Conservation (phyloP, 2,888 invertebrate genomes). For the Sisyra nigra region DNA sequence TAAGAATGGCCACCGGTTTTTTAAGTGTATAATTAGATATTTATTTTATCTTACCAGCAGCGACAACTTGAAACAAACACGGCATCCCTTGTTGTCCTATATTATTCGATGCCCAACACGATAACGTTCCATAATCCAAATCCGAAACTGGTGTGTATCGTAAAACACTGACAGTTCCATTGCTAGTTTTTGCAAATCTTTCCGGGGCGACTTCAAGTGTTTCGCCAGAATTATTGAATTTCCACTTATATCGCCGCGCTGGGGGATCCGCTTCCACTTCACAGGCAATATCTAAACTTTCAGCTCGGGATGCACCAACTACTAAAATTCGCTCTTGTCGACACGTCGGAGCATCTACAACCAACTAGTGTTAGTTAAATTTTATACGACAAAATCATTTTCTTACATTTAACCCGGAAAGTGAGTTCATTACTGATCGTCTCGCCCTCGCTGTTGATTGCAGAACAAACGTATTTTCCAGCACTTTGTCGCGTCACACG, state of each 20-base stretch:
- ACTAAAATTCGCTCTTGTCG: slow-evolving; percentile 58
- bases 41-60: slow-evolving; percentile 47
- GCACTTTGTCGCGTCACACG: slow-evolving; percentile 74
- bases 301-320: slow-evolving; percentile 78
- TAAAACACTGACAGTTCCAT: slow-evolving; percentile 56
- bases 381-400: slow-evolving; percentile 9
- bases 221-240: slow-evolving; percentile 87
- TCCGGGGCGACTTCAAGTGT: slow-evolving; percentile 68
- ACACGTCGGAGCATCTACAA: slow-evolving; percentile 70
- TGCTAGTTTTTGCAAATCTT: slow-evolving; percentile 49
- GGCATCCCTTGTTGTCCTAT: slow-evolving; percentile 71
- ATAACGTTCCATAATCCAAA: slow-evolving; percentile 75
- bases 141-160: slow-evolving; percentile 43
- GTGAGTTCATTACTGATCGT: slow-evolving; percentile 73
- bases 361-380: neutral
- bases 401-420: slow-evolving; percentile 79
- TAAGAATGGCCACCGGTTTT: no score
- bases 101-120: slow-evolving; percentile 72
- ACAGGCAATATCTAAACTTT: slow-evolving; percentile 73
- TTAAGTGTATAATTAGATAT: no score
- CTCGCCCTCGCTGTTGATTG: slow-evolving; percentile 76
- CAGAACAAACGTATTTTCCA: slow-evolving; percentile 77
- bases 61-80: slow-evolving; percentile 77
- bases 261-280: slow-evolving; percentile 87
- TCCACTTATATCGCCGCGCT: slow-evolving; percentile 80